A percentile compares a stretch with the other conserved stretches of the same genome.
Evolutionary conservation across 2,113 vertebrate species (phyloP).

Genomic region (Lepisosteus oculatus): DNA sequence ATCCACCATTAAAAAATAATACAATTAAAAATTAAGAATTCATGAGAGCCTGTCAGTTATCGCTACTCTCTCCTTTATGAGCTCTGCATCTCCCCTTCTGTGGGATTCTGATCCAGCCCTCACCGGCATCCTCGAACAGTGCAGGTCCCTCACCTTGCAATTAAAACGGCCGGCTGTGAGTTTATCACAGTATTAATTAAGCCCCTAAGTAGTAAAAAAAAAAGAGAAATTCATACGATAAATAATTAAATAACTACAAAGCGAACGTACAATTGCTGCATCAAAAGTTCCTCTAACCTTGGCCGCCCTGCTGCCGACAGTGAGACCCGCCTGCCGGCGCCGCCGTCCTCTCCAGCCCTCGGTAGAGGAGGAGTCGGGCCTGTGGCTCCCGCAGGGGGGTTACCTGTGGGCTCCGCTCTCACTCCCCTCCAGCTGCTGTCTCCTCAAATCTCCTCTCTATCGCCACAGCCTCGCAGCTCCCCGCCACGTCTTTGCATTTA

Average conservation of each 20-base stretch:
- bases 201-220: background rate
- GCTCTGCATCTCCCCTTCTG: background rate
- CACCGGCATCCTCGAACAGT: constrained; percentile 1
- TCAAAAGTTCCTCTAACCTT: background rate
- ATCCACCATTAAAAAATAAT: background rate
- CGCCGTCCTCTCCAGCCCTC: constrained; percentile 10
- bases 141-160: constrained; percentile 1
- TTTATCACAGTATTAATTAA: constrained; percentile 20
- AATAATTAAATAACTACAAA: constrained; percentile 9
- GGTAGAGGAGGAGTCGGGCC: constrained; percentile 24
- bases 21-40: background rate
- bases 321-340: background rate
- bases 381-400: constrained; percentile 3
- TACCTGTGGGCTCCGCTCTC: background rate
- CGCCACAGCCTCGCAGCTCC: background rate
- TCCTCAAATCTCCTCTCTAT: background rate
- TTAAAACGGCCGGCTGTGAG: constrained; percentile 7
- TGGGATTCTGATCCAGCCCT: constrained; percentile 1
- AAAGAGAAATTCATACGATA: background rate
- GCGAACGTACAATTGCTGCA: background rate
- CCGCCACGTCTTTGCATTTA: background rate
- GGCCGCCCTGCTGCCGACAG: background rate
- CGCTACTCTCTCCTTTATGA: background rate
- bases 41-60: constrained; percentile 1
- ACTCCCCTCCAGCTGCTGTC: background rate